Conservation (phyloP, 2,888 invertebrate genomes). For the Papilio protenor region DNA sequence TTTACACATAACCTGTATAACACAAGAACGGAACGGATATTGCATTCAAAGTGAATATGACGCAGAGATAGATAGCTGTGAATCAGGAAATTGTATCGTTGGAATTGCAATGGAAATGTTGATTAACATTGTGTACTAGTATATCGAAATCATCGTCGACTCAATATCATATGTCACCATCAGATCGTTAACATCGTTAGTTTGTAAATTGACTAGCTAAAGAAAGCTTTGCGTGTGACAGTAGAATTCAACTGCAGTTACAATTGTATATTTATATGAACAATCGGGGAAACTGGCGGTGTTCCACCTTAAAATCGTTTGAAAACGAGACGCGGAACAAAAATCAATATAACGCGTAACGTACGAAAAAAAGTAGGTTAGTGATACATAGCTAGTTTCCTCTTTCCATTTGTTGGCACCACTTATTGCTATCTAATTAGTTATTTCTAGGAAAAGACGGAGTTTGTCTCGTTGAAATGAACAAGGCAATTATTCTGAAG, state of each 20-base stretch:
- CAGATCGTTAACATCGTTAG: background rate
- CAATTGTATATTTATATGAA: too few relatives aligned
- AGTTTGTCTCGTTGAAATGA: too few relatives aligned
- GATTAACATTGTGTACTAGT: slow-evolving; percentile 9
- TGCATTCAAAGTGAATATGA: slow-evolving; percentile 16
- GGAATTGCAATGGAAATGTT: slow-evolving; percentile 7
- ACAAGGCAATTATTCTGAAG: too few relatives aligned
- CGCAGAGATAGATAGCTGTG: background rate
- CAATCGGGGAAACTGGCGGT: too few relatives aligned
- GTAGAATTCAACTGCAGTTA: background rate
- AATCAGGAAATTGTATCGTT: slow-evolving; percentile 13
- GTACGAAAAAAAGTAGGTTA: too few relatives aligned
- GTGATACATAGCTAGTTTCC: too few relatives aligned
- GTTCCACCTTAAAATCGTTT: too few relatives aligned
- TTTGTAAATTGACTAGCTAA: background rate
- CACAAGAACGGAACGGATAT: slow-evolving; percentile 7
- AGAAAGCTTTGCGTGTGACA: background rate
- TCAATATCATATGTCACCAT: background rate
- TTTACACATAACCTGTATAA: background rate
- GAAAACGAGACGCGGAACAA: too few relatives aligned
- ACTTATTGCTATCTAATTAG: too few relatives aligned
- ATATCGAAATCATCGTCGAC: background rate
- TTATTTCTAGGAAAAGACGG: too few relatives aligned
- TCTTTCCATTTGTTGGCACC: too few relatives aligned
- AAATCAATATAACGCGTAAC: too few relatives aligned